Evolutionary conservation across 2,888 invertebrate species (phyloP).

Genomic region (Rhorus exstirpatorius): DNA sequence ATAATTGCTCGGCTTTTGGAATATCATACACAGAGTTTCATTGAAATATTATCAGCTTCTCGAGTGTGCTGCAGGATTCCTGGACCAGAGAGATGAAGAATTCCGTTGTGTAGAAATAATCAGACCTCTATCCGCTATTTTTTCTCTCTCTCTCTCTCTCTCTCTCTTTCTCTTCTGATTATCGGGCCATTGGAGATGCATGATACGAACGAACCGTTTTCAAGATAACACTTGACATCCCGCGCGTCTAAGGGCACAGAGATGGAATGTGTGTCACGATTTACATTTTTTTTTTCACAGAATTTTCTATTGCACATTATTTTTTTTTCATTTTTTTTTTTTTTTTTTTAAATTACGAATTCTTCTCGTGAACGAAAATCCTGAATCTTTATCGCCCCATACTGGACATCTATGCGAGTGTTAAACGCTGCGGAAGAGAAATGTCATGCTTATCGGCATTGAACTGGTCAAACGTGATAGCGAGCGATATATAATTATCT

Average conservation of each 20-base stretch:
- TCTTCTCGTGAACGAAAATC: neutral
- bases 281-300: neutral
- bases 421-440: conserved; percentile 54
- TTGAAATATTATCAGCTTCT: conserved; percentile 7
- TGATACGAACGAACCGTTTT: conserved; percentile 33
- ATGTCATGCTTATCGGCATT: conserved; percentile 69
- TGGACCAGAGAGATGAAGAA: conserved; percentile 26
- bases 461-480: conserved; percentile 74
- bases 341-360: too few species aligned
- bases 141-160: conserved; percentile 6
- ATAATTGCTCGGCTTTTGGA: neutral
- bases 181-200: conserved; percentile 41
- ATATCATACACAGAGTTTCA: conserved; percentile 15
- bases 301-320: conserved; percentile 12
- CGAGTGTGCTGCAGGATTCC: neutral
- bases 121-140: conserved; percentile 53
- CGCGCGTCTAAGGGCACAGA: conserved; percentile 69
- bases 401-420: conserved; percentile 19
- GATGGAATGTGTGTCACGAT: conserved; percentile 55
- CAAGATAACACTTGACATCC: conserved; percentile 78
- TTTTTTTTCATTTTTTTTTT: conserved; percentile 14
- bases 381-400: too few species aligned
- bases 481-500: conserved; percentile 57
- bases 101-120: conserved; percentile 53
- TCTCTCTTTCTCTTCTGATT: neutral